Evolutionary conservation across 2,797 vertebrate species (phyloP).

Genomic region (Antrozous pallidus): DNA sequence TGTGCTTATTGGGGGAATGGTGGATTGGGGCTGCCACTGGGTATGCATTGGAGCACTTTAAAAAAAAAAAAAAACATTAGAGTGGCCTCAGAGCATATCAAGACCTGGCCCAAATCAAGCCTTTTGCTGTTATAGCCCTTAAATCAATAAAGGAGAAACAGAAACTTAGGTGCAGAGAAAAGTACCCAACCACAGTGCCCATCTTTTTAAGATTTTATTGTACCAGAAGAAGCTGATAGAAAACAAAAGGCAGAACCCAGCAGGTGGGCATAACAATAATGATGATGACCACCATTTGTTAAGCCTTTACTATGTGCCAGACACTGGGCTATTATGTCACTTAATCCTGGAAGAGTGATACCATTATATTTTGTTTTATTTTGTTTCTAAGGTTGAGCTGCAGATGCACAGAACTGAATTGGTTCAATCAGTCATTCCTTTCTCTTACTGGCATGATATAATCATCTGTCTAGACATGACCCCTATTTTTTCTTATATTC

Average conservation of each 20-base stretch:
- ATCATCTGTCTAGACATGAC: constrained; percentile 73
- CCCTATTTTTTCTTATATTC: constrained; percentile 50
- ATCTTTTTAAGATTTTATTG: neutral
- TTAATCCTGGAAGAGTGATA: constrained; percentile 42
- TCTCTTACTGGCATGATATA: constrained; percentile 45
- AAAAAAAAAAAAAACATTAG: neutral
- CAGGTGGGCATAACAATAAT: neutral
- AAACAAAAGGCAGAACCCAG: constrained; percentile 8
- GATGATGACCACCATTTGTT: constrained; percentile 36
- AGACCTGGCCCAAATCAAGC: neutral
- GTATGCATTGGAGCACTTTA: neutral
- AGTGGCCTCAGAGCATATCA: neutral
- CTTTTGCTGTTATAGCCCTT: constrained; percentile 31
- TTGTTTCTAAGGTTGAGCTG: constrained; percentile 58
- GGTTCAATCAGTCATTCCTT: constrained; percentile 57
- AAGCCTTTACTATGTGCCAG: constrained; percentile 41
- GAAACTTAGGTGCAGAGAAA: constrained; percentile 24
- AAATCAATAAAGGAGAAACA: constrained; percentile 27
- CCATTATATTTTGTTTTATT: constrained; percentile 52
- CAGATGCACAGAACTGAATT: constrained; percentile 59
- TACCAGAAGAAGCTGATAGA: constrained; percentile 1
- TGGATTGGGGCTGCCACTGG: neutral
- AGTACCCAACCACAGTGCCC: neutral
- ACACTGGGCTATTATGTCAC: constrained; percentile 7
- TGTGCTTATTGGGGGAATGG: neutral